Evolutionary conservation across 2,797 vertebrate species (phyloP), one percentile per base, ranked within the genome.

Genomic region (Botia almorhae): DNA sequence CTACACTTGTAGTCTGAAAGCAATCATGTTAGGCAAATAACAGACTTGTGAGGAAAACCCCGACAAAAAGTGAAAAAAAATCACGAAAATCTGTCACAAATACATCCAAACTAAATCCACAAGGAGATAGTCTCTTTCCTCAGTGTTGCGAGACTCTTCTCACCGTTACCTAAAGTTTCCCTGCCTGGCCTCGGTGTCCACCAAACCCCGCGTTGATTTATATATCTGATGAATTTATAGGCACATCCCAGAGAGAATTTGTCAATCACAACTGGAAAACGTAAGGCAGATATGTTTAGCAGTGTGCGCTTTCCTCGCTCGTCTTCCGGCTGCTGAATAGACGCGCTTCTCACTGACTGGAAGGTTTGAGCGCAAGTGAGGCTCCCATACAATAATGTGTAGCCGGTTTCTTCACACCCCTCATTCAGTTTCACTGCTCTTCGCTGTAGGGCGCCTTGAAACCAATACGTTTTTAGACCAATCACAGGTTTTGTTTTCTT

Each of bases 401-500:
- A 87, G 84, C 87, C 90, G 85, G 93, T 95, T 94, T 94, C 88
- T 63, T 94, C 93, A 89, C 90, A 53, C 91, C 93, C 91, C 92
- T 93, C 96, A 96, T 97, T 97, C 96, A 96, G 91, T 89, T 91
- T 87, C 84, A 74, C 84, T 65, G 19, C 36, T 74, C 68, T 84
- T 74, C 81, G 50, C 39, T 17, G 81, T 82, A 88, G 95, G 94
- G 93, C 81, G 86, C 89, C 89, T 85, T 74, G 85, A 89, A 70
- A 70, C 84, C 82, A 75, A 1, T 0, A 5, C 19, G 74, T 6
- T 76, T 69, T 84, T 90, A 76, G 81, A 82, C 96, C 95, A 97
- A 97, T 97, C 84, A 46, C 0, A 16, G 80, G 75, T 2, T 93
- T 95, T 93, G 93, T 96, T 95, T 95, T 95, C 91, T 92, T 93